Base-by-base conservation (phyloP, 2,888 invertebrate genomes). In the Anaspis maculata region DNA sequence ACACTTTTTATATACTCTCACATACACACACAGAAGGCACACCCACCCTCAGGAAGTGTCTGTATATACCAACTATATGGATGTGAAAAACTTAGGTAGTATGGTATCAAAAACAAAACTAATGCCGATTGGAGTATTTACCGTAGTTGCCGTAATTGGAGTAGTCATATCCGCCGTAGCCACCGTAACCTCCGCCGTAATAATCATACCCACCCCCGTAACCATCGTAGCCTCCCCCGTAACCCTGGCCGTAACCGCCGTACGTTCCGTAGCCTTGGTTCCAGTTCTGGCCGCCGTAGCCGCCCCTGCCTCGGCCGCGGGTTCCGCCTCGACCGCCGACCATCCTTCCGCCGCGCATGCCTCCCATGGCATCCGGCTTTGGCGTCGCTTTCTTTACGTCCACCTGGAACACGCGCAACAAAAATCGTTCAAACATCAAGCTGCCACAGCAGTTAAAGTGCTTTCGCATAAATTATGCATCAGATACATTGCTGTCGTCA, bases 381-480 rank as follows among this genome's bases (percentile, higher is more conserved):
- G 92, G 91, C 32, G 92, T 91, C 27, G 94, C 94, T 60, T 90
- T 85, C 69, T 94, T 94, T 22, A 95, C 91, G 67, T 95, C 94
- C 37, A 91, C 87, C 83, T 83, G 59, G 34, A 13, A n/a, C n/a
- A n/a, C n/a, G n/a, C n/a, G n/a, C n/a, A 36, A 37, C 38, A 16
- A 37, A 33, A 24, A 37, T 34, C 30, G 16, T 39, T 36, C 27
- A 34, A 13, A 30, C 14, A 23, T 12, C 10, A 15, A 27, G 21
- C 7, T 15, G 25, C 6, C 13, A n/a, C n/a, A n/a, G n/a, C n/a
- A n/a, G n/a, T n/a, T n/a, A n/a, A n/a, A n/a, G n/a, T n/a, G n/a
- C n/a, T 25, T 15, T 25, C 15, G 9, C 9, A 26, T 15, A 15
- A 15, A 14, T 23, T 11, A 7, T 13, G 6, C 14, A 6, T 24